Evolutionary conservation across 2,888 invertebrate species (phyloP), one percentile per base, ranked within the genome.

Genomic region (Pristionchus mayeri): DNA sequence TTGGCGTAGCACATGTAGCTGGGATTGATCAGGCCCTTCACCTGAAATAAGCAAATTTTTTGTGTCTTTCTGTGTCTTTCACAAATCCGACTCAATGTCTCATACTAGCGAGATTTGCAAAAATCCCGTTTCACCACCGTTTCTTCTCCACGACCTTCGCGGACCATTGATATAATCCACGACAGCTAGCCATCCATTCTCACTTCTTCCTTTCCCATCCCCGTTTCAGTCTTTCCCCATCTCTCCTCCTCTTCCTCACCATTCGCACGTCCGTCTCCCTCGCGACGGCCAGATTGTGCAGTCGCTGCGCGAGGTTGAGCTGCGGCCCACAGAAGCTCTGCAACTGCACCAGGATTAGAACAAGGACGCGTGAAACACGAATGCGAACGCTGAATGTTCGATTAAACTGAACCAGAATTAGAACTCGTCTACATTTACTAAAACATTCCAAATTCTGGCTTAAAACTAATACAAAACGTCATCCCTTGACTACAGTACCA

Each of bases 1-100:
- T 76, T 76, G 27, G 34, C 50, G 76, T 76, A 76, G 76, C 76
- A 76, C 50, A 52, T 76, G 76, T 30, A 50, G 27, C 27, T 27
- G n/a, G 50, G 50, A n/a, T 76, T 76, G 21, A 11, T 2, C 30
- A 76, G 76, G 30, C 76, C 76, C 21, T 50, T 52, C 27, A 52
- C 50, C 76, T 52, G 76, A n/a, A 50, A 50, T 7, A 6, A n/a
- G 34, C 6, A 13, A n/a, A 44, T 44, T 44, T 44, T n/a, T n/a
- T n/a, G n/a, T n/a, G n/a, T n/a, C n/a, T n/a, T n/a, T n/a, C n/a
- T n/a, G n/a, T n/a, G n/a, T n/a, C n/a, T n/a, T n/a, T n/a, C n/a
- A n/a, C n/a, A n/a, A n/a, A n/a, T n/a, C n/a, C n/a, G n/a, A n/a
- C n/a, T n/a, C n/a, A n/a, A n/a, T n/a, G n/a, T n/a, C n/a, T n/a